These are phyloP conservation scores for Eupristina koningsbergeri DNA, from an alignment of 1,140 invertebrate genomes.

Conservation along the genomic window DNA sequence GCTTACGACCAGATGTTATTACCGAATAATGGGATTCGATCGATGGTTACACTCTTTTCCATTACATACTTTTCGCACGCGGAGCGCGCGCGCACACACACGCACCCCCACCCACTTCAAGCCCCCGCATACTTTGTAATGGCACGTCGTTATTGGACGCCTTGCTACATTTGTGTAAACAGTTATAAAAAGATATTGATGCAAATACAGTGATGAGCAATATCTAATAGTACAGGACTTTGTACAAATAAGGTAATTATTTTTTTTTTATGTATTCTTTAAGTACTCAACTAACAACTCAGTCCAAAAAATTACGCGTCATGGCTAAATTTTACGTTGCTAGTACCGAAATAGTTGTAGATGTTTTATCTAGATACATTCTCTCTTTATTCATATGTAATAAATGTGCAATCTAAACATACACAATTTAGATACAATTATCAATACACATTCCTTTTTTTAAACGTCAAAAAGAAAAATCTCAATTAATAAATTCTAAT, in stretches of 20 bases:
- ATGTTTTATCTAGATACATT: background rate
- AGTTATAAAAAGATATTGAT: background rate
- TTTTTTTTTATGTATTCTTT: too few relatives aligned
- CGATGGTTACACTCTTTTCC: slow-evolving; percentile 7
- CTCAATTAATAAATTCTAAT: too few relatives aligned
- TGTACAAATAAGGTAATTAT: too few relatives aligned
- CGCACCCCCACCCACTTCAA: too few relatives aligned
- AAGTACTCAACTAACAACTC: background rate
- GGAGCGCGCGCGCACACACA: too few relatives aligned
- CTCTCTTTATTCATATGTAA: background rate
- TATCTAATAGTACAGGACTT: background rate
- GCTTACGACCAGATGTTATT: slow-evolving; percentile 24
- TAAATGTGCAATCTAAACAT: too few relatives aligned
- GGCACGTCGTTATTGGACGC: background rate
- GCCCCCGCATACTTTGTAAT: background rate
- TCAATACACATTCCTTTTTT: background rate
- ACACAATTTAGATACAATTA: background rate
- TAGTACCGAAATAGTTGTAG: background rate
- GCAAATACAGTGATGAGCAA: background rate
- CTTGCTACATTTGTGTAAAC: background rate
- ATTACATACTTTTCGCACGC: background rate
- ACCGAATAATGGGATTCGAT: background rate
- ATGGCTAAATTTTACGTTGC: background rate
- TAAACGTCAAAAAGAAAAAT: too few relatives aligned
- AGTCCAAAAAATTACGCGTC: too few relatives aligned